phyloP scores from a whole-genome alignment of 2,888 invertebrate species.

The Pseudolycoriella hygida region DNA sequence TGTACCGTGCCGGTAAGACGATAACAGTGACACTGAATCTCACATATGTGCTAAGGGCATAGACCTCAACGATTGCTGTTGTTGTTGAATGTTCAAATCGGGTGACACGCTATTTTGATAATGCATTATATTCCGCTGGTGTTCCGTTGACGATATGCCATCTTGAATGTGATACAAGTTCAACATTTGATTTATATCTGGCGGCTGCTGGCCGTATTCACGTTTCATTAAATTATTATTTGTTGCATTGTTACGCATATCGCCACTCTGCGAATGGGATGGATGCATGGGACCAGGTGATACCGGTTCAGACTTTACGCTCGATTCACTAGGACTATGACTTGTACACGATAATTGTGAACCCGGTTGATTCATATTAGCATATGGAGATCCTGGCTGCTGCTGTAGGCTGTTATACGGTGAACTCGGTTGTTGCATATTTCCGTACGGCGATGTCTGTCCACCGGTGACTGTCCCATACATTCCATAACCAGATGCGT shows the following conservation, averaged over 20 bases:
- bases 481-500: conserved; percentile 48
- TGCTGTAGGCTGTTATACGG: conserved; percentile 34
- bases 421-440: conserved; percentile 48
- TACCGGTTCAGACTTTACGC: conserved; percentile 77
- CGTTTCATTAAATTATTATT: conserved; percentile 48
- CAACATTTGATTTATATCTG: conserved; percentile 45
- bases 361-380: conserved; percentile 40
- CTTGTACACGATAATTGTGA: conserved; percentile 48
- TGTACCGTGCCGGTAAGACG: neutral
- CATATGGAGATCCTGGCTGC: conserved; percentile 40
- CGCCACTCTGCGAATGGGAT: conserved; percentile 28
- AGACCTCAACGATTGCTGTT: conserved; percentile 24
- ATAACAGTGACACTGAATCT: conserved; percentile 20
- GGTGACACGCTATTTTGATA: conserved; percentile 27
- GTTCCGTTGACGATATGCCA: conserved; percentile 33
- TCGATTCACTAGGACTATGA: conserved; percentile 73
- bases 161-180: conserved; percentile 49
- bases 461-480: conserved; percentile 50
- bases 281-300: conserved; percentile 47
- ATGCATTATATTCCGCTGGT: conserved; percentile 27
- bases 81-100: conserved; percentile 23
- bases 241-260: conserved; percentile 10
- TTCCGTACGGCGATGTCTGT: conserved; percentile 58
- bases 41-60: conserved; percentile 30
- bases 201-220: conserved; percentile 39